Percentiles rank a stretch among this genome's conserved stretches.
phyloP scores from a whole-genome alignment of 2,113 vertebrate genomes.

The Anseranas semipalmata region DNA sequence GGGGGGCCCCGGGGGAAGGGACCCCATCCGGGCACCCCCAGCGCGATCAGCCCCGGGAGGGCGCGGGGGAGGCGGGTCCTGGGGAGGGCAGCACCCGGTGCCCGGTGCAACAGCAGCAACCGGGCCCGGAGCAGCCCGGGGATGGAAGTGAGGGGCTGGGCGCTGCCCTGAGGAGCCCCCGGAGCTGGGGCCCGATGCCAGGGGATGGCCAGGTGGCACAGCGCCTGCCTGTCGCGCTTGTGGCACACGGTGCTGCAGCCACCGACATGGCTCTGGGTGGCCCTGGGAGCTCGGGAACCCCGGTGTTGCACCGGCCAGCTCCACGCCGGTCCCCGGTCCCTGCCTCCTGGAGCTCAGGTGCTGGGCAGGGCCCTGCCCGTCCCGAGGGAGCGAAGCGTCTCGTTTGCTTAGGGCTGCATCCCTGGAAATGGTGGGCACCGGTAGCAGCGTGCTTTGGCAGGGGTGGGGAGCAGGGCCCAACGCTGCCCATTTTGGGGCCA shows the following conservation, averaged over 20 bases:
- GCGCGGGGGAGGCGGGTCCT: fast-evolving
- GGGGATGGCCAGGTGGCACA: neutral
- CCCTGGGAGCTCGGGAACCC: neutral
- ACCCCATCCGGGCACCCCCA: too few species aligned
- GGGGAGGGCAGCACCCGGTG: neutral
- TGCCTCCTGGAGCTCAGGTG: neutral
- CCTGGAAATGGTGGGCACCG: fast-evolving
- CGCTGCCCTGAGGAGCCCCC: neutral
- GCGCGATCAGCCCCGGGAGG: too few species aligned
- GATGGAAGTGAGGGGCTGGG: neutral
- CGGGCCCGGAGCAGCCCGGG: neutral
- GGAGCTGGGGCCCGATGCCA: too few species aligned
- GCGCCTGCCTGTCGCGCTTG: neutral
- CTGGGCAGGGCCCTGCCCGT: neutral
- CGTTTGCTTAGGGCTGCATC: fast-evolving
- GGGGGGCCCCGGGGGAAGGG: too few species aligned
- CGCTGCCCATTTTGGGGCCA: fast-evolving
- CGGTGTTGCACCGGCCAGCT: neutral
- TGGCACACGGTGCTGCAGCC: neutral
- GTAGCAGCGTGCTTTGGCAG: neutral
- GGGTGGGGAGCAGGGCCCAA: fast-evolving
- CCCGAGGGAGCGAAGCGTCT: fast-evolving
- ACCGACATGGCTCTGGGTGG: neutral
- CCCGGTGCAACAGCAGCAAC: neutral
- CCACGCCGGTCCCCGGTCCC: too few species aligned